phyloP scores from a whole-genome alignment of 1,140 invertebrate species.

The Aplysia californica region DNA sequence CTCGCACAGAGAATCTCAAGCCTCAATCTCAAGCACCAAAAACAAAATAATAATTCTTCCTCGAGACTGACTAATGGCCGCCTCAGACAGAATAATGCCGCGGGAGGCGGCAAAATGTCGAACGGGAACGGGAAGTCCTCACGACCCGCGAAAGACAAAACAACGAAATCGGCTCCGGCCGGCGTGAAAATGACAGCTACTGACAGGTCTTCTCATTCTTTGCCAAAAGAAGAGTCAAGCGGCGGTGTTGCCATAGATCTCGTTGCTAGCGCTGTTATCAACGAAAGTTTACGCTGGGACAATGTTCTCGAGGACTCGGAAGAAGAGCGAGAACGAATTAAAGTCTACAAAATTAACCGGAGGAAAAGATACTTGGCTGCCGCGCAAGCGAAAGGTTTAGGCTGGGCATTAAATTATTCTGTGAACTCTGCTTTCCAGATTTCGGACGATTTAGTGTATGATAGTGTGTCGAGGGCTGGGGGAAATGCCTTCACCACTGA shows the following conservation, averaged over 20 bases:
- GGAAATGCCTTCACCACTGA: constrained; percentile 24
- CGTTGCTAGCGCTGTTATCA: not conserved
- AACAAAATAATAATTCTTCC: not conserved
- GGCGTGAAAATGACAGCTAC: no score
- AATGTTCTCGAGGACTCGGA: constrained; percentile 45
- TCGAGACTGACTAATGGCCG: not conserved
- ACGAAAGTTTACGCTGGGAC: constrained; percentile 61
- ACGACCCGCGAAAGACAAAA: constrained; percentile 2
- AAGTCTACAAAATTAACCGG: constrained; percentile 60
- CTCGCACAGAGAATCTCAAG: not conserved
- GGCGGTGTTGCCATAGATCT: not conserved
- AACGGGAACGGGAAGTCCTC: not conserved
- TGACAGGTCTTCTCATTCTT: no score
- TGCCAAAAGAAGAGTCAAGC: not conserved
- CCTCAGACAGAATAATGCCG: not conserved
- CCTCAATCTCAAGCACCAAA: constrained; percentile 8
- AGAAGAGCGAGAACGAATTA: constrained; percentile 53
- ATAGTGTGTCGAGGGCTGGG: not conserved
- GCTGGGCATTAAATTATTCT: constrained; percentile 43
- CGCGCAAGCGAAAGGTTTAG: constrained; percentile 56
- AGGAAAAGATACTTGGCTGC: constrained; percentile 59
- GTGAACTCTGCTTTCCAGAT: constrained; percentile 2
- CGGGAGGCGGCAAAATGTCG: not conserved
- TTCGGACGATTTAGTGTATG: constrained; percentile 14
- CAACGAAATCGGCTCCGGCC: not conserved